Evolutionary conservation across 2,888 invertebrate genomes (phyloP), one percentile per base, ranked within the genome.

Genomic region (Oscheius sp.): DNA sequence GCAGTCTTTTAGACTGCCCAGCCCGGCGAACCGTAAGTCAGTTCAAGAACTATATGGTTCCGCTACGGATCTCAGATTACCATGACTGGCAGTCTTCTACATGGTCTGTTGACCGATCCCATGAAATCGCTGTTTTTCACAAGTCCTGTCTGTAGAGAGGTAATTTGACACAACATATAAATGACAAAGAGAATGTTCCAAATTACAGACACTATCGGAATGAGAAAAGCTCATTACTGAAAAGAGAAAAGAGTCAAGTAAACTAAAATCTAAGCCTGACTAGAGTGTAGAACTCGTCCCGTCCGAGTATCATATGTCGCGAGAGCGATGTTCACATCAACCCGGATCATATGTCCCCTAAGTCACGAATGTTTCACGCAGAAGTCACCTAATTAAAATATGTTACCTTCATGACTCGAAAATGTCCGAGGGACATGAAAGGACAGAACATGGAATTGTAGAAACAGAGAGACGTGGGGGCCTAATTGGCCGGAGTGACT

Each of bases 361-460:
- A n/a, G n/a, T 13, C 60, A 33, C 13, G 32, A 2, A 33, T 60
- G 33, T 60, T 60, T 60, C 53, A 21, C 53, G 7, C 29, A 35
- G 37, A 33, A 60, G 37, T n/a, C n/a, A n/a, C 10, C 35, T 13
- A 37, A 60, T 33, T 35, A 13, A 60, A 53, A 10, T 57, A 2
- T 57, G 57, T 33, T 53, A 55, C 53, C 68, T 68, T 68, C 55
- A 68, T 68, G 68, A 55, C 68, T 68, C 68, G 68, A 55, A 68
- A 68, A 68, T 33, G 68, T 68, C 68, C 53, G 68, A 35, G 32
- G n/a, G 60, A 10, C 37, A 4, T 21, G 53, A 53, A 53, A n/a
- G 29, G n/a, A 53, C n/a, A 53, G 21, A 53, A 13, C 13, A 9
- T 11, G 35, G 58, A 60, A 11, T 3, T 13, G 29, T 53, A 11